Conservation (phyloP, 1,140 invertebrate genomes). For the Diachasmimorpha longicaudata region DNA sequence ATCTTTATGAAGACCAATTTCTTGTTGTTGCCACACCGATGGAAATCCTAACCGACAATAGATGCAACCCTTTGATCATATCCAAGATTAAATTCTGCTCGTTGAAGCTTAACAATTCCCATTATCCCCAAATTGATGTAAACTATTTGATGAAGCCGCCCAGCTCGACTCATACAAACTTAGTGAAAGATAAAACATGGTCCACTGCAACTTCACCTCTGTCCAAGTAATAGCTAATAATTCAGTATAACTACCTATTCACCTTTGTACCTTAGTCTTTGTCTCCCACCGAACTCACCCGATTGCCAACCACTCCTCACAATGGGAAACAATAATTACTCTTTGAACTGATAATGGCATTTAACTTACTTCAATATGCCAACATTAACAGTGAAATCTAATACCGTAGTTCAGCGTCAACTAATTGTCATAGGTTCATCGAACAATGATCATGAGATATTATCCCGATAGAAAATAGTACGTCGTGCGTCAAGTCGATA, state of each 20-base stretch:
- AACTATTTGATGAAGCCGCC: neutral
- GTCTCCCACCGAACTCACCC: neutral
- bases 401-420: neutral
- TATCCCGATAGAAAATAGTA: too few relatives aligned
- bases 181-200: neutral
- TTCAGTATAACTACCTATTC: neutral
- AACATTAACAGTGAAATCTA: neutral
- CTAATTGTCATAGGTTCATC: neutral
- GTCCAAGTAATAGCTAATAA: neutral
- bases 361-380: neutral
- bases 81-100: neutral
- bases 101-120: neutral
- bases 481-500: too few relatives aligned
- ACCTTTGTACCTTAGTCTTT: neutral
- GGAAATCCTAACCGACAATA: neutral
- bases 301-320: neutral
- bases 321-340: neutral
- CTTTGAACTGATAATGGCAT: neutral
- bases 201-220: neutral
- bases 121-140: neutral
- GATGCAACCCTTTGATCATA: neutral
- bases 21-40: too few relatives aligned
- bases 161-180: neutral
- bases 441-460: neutral
- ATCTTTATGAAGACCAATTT: too few relatives aligned